Base-by-base conservation (phyloP, 2,888 invertebrate genomes). In the Hemithea aestivaria region DNA sequence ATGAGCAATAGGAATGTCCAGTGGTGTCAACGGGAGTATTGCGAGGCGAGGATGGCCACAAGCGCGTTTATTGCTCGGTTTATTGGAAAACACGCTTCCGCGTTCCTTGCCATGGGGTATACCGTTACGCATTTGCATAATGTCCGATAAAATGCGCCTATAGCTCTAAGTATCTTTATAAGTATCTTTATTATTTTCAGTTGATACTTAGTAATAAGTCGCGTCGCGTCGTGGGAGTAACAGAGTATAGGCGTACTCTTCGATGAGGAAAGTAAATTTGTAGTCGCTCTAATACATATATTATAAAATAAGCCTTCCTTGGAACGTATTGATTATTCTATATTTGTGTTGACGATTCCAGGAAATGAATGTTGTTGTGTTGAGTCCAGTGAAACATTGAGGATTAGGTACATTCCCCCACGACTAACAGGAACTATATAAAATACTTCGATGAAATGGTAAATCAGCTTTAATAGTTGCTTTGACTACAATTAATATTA, bases 21-120 rank as follows among this genome's bases (percentile, higher is more conserved):
- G 47, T 40, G 51, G 48, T 39, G 39, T 35, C 39, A 36, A 56
- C 49, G 40, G 43, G 43, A 10, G 40, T 32, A 35, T 27, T 35
- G 49, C 36, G 35, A 40, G 6, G 27, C 27, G 27, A 11, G n/a
- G 16, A 60, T 65, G 69, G 67, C 64, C 65, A 63, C 62, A 62
- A 66, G 61, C 62, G 66, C 64, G 60, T 72, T 75, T 78, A 77
- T 73, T 73, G 68, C 72, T 67, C 65, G 73, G 62, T 72, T 75
- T 82, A 80, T 78, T 73, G 76, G 75, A 78, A 78, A 76, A 71
- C 68, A 65, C 59, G 61, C 70, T 82, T 79, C 79, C 79, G 81
- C 79, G 72, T 81, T 79, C 77, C 73, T 68, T 61, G 53, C 57
- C 58, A 54, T 58, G 52, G 56, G 50, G 54, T 58, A 54, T 60